Percentiles rank a stretch among this genome's conserved stretches.
phyloP scores from a whole-genome alignment of 2,888 invertebrate species.

The Trachelus tabidus region DNA sequence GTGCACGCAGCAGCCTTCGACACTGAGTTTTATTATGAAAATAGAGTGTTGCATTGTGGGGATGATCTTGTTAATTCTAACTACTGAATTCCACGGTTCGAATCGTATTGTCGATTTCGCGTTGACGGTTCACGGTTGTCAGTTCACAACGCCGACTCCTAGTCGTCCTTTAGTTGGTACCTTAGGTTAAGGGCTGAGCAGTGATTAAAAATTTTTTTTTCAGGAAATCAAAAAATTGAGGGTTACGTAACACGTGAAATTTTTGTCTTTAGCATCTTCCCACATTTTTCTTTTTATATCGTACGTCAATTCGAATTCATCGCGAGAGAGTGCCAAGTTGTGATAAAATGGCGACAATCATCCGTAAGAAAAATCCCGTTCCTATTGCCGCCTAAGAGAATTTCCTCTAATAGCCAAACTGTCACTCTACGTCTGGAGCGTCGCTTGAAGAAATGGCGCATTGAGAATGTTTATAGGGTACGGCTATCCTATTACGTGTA shows the following conservation, averaged over 20 bases:
- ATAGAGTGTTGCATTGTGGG: not conserved
- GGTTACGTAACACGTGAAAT: not conserved
- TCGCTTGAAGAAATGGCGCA: not conserved
- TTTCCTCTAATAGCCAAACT: conserved; percentile 2
- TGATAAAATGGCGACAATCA: conserved; percentile 24
- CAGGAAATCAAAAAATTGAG: not conserved
- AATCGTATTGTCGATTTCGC: not conserved
- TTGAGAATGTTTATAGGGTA: not conserved
- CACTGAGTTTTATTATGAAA: not conserved
- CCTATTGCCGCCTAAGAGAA: not conserved
- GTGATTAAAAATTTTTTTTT: not conserved
- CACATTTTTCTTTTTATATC: not conserved
- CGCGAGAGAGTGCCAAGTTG: not conserved
- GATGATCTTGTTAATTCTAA: not conserved
- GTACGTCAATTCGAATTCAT: not conserved
- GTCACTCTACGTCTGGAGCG: not conserved
- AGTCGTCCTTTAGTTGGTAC: not conserved
- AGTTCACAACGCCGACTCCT: not conserved
- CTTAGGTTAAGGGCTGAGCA: not conserved
- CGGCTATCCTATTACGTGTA: not conserved
- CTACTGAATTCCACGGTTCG: not conserved
- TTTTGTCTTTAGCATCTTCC: not conserved
- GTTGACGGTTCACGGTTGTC: not conserved
- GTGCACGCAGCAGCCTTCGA: not conserved
- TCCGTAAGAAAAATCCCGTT: conserved; percentile 23